phyloP scores from a whole-genome alignment of 2,113 vertebrate genomes.

The Progne subis region DNA sequence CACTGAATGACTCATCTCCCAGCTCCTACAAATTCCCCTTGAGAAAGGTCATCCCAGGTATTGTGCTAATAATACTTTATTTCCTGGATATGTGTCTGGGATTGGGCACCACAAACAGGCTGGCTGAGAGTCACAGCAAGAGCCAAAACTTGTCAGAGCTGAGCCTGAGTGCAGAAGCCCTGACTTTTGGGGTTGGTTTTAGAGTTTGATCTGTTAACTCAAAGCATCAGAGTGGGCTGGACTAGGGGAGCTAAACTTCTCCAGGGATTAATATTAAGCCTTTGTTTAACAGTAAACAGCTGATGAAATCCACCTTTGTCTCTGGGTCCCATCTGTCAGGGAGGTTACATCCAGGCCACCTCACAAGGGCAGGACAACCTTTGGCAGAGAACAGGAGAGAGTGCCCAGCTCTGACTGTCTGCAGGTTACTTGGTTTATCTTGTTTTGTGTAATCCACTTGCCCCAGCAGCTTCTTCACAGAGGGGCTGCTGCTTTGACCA shows the following conservation, averaged over 20 bases:
- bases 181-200: not conserved
- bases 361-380: not conserved
- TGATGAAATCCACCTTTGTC: slow-evolving; percentile 42
- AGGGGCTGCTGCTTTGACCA: not conserved
- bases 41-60: slow-evolving; percentile 17
- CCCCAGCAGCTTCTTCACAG: not conserved
- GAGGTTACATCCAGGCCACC: not conserved
- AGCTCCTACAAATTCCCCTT: slow-evolving; percentile 30
- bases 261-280: slow-evolving; percentile 45
- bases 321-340: slow-evolving; percentile 12
- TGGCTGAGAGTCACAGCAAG: not conserved
- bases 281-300: slow-evolving; percentile 34
- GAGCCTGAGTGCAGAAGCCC: not conserved
- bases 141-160: not conserved
- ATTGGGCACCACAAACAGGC: not conserved
- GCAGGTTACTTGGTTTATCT: not conserved
- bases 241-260: not conserved
- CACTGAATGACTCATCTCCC: not conserved
- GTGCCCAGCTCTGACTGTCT: not conserved
- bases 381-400: not conserved
- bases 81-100: not conserved
- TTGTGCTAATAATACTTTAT: slow-evolving; percentile 7
- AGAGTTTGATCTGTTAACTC: not conserved
- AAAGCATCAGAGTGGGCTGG: not conserved
- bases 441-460: not conserved